Conservation (phyloP, 2,797 vertebrate genomes). For the Dermochelys coriacea region DNA sequence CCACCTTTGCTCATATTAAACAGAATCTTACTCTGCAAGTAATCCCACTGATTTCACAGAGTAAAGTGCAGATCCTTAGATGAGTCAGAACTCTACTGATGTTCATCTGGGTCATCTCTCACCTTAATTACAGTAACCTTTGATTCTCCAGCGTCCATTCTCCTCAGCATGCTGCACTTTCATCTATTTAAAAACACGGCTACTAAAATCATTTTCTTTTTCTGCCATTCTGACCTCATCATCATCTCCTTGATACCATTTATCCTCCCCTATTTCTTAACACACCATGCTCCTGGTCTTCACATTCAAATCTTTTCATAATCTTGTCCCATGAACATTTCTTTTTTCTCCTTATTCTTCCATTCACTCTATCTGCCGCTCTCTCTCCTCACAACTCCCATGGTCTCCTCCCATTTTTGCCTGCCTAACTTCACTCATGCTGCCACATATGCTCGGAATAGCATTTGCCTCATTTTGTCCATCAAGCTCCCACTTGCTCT, state of each 20-base stretch:
- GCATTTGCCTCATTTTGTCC: neutral
- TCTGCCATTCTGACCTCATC: neutral
- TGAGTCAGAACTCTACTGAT: neutral
- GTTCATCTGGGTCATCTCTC: neutral
- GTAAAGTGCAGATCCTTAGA: accelerated
- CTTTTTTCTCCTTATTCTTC: neutral
- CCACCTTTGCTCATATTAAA: neutral
- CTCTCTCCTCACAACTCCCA: neutral
- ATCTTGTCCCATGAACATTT: neutral
- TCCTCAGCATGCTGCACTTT: neutral
- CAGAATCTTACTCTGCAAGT: neutral
- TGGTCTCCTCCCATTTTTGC: neutral
- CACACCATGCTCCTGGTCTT: neutral
- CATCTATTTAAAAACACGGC: neutral
- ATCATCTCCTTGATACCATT: accelerated
- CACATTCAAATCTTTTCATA: neutral
- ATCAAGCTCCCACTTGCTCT: neutral
- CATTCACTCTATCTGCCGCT: neutral
- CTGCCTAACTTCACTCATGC: neutral
- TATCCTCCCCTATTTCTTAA: neutral
- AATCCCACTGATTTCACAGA: neutral
- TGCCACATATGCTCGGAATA: neutral
- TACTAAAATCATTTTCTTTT: neutral
- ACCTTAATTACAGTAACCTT: neutral
- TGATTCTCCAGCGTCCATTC: accelerated